A percentile compares a stretch with the other conserved stretches of the same genome.
Evolutionary conservation across 2,888 invertebrate species (phyloP).

Genomic region (Notocelia uddmanniana): DNA sequence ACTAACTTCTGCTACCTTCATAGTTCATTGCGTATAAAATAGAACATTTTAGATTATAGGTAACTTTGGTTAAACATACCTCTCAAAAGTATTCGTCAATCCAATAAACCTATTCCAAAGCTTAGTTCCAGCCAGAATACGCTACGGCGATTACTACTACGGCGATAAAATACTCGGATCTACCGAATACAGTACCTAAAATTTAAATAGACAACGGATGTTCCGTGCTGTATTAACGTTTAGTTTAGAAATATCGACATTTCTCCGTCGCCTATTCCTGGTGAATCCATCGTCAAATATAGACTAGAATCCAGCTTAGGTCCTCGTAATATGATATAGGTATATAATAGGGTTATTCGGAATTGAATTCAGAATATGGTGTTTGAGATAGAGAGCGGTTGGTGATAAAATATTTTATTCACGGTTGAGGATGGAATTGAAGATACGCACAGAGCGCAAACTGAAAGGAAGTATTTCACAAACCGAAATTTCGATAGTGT

Average conservation of each 20-base stretch:
- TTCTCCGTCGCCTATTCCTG: conserved; percentile 54
- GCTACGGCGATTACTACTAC: background rate
- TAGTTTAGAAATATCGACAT: conserved; percentile 51
- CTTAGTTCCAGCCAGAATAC: background rate
- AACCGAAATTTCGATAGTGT: conserved; percentile 5
- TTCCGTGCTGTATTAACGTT: conserved; percentile 45
- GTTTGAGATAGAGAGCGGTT: conserved; percentile 25
- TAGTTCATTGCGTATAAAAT: background rate
- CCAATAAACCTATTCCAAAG: background rate
- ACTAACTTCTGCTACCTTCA: background rate
- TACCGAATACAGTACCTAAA: conserved; percentile 8
- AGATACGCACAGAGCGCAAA: conserved; percentile 11
- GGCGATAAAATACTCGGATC: background rate
- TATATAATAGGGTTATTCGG: conserved; percentile 37
- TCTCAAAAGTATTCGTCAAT: background rate
- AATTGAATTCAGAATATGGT: conserved; percentile 36
- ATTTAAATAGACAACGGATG: conserved; percentile 32
- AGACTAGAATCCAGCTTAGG: conserved; percentile 59
- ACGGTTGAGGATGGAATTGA: conserved; percentile 22
- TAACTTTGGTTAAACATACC: background rate
- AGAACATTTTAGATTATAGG: too few relatives aligned
- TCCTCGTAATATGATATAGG: conserved; percentile 56
- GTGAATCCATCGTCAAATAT: conserved; percentile 67
- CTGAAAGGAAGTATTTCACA: conserved; percentile 6
- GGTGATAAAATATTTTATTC: conserved; percentile 36